Conservation (phyloP, 2,888 invertebrate species). For the Andrena fulva region DNA sequence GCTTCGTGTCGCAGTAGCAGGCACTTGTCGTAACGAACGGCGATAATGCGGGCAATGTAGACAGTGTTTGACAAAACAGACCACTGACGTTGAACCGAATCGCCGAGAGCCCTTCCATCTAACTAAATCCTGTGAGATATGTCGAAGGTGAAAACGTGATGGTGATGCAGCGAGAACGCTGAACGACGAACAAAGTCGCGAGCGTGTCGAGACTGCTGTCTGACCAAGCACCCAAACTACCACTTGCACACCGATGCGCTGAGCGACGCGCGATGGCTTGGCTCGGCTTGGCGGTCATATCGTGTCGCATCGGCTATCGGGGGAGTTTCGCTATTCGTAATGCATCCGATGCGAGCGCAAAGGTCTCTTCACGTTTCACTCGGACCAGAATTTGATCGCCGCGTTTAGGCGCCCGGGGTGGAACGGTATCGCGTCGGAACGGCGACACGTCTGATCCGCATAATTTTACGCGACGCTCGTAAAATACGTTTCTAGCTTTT, state of each 20-base stretch:
- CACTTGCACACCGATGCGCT: not conserved
- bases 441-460: constrained; percentile 16
- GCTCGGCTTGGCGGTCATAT: not conserved
- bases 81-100: too few species aligned
- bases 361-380: not conserved
- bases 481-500: constrained; percentile 34
- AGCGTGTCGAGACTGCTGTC: not conserved
- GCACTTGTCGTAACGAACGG: not conserved
- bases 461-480: constrained; percentile 43
- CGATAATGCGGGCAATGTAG: too few species aligned
- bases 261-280: not conserved
- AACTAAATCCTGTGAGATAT: not conserved
- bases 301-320: too few species aligned
- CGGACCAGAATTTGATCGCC: not conserved
- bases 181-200: not conserved
- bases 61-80: too few species aligned
- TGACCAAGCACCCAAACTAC: not conserved
- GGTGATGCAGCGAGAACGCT: not conserved
- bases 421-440: not conserved
- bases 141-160: not conserved
- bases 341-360: not conserved
- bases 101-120: not conserved
- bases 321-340: too few species aligned
- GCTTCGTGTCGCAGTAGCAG: not conserved
- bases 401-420: constrained; percentile 1